Base-by-base conservation (phyloP, 2,888 invertebrate genomes). In the Sepioteuthis lessoniana region DNA sequence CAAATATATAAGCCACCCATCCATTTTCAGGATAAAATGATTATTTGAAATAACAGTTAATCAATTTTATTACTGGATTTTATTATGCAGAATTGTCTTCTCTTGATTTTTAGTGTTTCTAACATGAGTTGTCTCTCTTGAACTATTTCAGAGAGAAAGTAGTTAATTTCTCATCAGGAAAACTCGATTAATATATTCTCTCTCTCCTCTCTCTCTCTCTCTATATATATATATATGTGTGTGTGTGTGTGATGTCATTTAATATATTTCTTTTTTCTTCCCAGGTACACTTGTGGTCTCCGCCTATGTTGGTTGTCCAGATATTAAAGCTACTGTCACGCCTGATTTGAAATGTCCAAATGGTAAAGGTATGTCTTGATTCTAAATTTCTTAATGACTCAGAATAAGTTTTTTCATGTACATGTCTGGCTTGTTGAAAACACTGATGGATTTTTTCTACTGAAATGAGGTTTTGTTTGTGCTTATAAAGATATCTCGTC, bases 281-380 rank as follows among this genome's bases (percentile, higher is more conserved):
- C 35, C 98, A 60, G 99, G 99, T 38, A 98, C 99, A 0, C 97
- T 99, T 94, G 99, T 99, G 0, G 98, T 99, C n/a, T 99, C 99
- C 0, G 98, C 98, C 0, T 99, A 99, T 97, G 99, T 99, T 0
- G 99, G 99, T 0, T 99, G 99, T 97, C 98, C 99, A 0, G 98
- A 99, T 97, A 98, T 99, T 35, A 98, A 98, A 13, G 98, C 98
- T 93, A 98, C 98, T 90, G 98, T 99, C 0, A 99, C 99, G n/a
- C 99, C 99, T 0, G 99, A 99, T 96, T 97, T 99, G 4, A 98
- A 98, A 97, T 98, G 98, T 93, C 98, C 98, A 0, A 94, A 95
- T 90, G 96, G 96, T 19, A 96, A 96, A 96, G 97, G 97, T 97
- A 94, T 55, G 95, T n/a, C 10, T 76, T 76, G n/a, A 3, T 76